Evolutionary conservation across 2,888 invertebrate genomes (phyloP), one percentile per base, ranked within the genome.

Genomic region (Eupithecia subumbrata): DNA sequence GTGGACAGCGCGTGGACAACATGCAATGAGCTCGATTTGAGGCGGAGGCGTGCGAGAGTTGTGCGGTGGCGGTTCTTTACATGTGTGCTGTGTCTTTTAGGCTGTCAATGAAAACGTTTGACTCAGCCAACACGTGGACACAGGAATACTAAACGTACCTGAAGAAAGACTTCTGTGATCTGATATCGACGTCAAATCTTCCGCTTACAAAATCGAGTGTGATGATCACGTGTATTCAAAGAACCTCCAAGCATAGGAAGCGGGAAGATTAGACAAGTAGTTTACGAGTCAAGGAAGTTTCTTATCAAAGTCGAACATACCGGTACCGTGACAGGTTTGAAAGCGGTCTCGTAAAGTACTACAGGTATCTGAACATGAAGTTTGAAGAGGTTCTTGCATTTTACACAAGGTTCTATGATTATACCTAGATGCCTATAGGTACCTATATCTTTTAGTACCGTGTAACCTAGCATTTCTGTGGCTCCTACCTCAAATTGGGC

Each of bases 271-370:
- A 69, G 60, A 34, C 40, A 40, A 67, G 40, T 73, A 69, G 56
- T 30, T 45, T 71, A 64, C 63, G 52, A 72, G 67, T 68, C 34
- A 2, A 73, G 73, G 69, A 73, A 73, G 68, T 73, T 56, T 60
- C 43, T 73, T 73, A 69, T 73, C 68, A 63, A 63, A 40, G 56
- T 34, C 52, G 40, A 67, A 56, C 43, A 25, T 22, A 25, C 63
- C 45, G 43, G 34, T 43, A 45, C 34, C 68, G n/a, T 25, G 43
- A 63, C 71, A 37, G 37, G 60, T 71, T 56, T 43, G 40, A 69
- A 68, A 67, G 67, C 67, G 67, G 56, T 52, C 3, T 25, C 60
- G 9, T 63, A 37, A 43, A 63, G 25, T 40, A 25, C 16, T 48
- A 14, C 25, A 18, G 11, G 40, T 43, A 60, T 56, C 30, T 63